Base-by-base conservation (phyloP, 2,888 invertebrate species). In the Sacculina carcini region DNA sequence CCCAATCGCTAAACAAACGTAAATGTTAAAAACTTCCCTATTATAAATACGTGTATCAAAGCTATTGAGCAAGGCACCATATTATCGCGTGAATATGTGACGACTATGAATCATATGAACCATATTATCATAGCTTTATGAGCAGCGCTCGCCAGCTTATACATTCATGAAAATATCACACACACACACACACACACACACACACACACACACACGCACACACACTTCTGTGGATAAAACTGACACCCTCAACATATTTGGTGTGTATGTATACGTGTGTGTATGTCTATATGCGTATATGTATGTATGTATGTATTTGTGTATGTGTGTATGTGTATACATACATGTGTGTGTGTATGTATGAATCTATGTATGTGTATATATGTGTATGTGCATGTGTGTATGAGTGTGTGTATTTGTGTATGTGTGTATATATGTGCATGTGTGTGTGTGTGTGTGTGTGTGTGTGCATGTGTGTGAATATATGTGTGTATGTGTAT, bases 231-330 rank as follows among this genome's bases (percentile, higher is more conserved):
- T n/a, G n/a, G n/a, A n/a, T n/a, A n/a, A n/a, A n/a, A n/a, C n/a
- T n/a, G n/a, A n/a, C n/a, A n/a, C n/a, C n/a, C n/a, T n/a, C n/a
- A n/a, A n/a, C n/a, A n/a, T n/a, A n/a, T n/a, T n/a, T n/a, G n/a
- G 24, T 2, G 24, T 24, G 14, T 49, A 12, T 49, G 38, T 36
- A 24, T 49, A 14, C 39, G 10, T 38, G 24, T 49, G 38, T 49
- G 24, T 49, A 21, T 49, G 38, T 49, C 19, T 50, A 19, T 50
- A 12, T 39, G 14, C 39, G 19, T 50, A 19, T 36, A 29, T 50
- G n/a, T 50, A 21, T 39, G 19, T 50, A 16, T 39, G 38, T 38
- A 19, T 47, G 9, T 14, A 6, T 47, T 5, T 47, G n/a, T 26
- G 7, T 24, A 10, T 39, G n/a, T n/a, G 12, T 24, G 28, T 32